Percentiles rank a stretch among this genome's conserved stretches.
These are phyloP conservation scores for Noctua fimbriata DNA, from an alignment of 2,888 invertebrate species.

Conservation along the genomic window DNA sequence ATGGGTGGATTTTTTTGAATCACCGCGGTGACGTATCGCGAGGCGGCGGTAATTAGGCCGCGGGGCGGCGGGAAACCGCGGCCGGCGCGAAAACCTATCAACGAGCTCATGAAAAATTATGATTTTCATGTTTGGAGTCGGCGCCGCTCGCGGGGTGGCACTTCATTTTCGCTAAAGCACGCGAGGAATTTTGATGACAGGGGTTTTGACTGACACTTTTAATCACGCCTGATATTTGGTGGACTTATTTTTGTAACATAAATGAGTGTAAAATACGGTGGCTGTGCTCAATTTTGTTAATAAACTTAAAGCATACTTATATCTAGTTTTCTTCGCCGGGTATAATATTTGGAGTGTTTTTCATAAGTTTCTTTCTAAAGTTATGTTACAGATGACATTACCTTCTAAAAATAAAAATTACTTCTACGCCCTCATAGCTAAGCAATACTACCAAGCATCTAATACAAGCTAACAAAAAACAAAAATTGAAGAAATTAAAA, in stretches of 20 bases:
- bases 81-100: slow-evolving; percentile 89
- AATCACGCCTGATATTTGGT: slow-evolving; percentile 65
- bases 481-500: slow-evolving; percentile 61
- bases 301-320: not conserved
- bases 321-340: not conserved
- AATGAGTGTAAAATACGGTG: not conserved
- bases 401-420: not conserved
- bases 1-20: slow-evolving; percentile 89
- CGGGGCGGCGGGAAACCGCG: slow-evolving; percentile 90
- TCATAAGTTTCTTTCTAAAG: not conserved
- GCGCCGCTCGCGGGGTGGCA: slow-evolving; percentile 80
- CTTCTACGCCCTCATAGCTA: not conserved
- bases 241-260: slow-evolving; percentile 47
- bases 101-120: slow-evolving; percentile 90
- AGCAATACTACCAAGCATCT: not conserved
- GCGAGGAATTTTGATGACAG: slow-evolving; percentile 79
- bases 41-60: slow-evolving; percentile 89
- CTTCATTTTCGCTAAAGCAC: slow-evolving; percentile 81
- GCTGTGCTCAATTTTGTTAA: not conserved
- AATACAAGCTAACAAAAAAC: slow-evolving; percentile 20
- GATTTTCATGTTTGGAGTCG: slow-evolving; percentile 86
- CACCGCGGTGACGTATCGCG: slow-evolving; percentile 89
- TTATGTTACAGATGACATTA: not conserved
- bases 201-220: slow-evolving; percentile 75
- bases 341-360: not conserved